Percentiles rank a stretch among this genome's conserved stretches.
Conservation (phyloP, 2,888 invertebrate genomes). For the Tipula vernalis region DNA sequence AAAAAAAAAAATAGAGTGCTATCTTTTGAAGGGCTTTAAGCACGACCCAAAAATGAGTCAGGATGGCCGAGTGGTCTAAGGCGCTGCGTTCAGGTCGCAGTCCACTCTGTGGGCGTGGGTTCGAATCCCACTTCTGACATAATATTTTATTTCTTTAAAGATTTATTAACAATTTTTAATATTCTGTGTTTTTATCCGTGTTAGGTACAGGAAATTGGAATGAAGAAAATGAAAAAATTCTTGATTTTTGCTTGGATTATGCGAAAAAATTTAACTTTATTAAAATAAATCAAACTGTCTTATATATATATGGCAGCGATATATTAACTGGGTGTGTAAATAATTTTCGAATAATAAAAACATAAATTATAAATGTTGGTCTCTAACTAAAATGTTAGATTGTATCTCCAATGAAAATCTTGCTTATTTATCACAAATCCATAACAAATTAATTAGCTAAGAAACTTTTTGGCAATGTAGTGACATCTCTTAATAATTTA, state of each 20-base stretch:
- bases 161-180: neutral
- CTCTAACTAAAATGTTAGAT: neutral
- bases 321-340: neutral
- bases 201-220: neutral
- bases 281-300: neutral
- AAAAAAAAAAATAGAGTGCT: neutral
- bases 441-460: neutral
- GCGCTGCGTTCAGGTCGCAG: slow-evolving; percentile 17
- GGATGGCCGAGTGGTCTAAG: slow-evolving; percentile 16
- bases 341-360: neutral
- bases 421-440: neutral
- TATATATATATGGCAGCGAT: neutral
- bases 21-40: neutral
- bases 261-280: neutral
- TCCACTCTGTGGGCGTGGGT: slow-evolving; percentile 14
- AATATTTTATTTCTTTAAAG: neutral
- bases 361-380: neutral
- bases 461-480: neutral
- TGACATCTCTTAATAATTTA: neutral
- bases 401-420: neutral
- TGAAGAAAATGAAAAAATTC: neutral
- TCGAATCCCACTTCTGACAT: slow-evolving; percentile 13
- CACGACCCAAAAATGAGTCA: slow-evolving; percentile 11
- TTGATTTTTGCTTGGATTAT: neutral
- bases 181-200: neutral